Conservation (phyloP, 2,888 invertebrate genomes). For the Euzetes globulus region DNA sequence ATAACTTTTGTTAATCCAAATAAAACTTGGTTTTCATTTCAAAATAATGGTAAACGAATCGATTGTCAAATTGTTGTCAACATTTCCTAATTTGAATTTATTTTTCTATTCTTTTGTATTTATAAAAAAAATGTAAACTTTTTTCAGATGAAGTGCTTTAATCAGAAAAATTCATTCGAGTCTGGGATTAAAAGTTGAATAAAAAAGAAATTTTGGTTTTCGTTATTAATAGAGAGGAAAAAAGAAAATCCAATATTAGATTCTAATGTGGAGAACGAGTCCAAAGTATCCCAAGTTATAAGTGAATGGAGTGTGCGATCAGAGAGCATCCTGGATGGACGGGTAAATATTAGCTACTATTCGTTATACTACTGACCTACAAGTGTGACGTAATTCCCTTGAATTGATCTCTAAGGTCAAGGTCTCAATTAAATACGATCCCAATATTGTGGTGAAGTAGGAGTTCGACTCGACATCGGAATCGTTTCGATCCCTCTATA, state of each 20-base stretch:
- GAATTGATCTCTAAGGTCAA: conserved; percentile 24
- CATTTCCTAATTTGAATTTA: no score
- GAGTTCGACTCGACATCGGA: conserved; percentile 14
- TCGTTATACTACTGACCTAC: conserved; percentile 27
- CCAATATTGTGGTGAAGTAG: conserved; percentile 5
- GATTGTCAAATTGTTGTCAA: background rate
- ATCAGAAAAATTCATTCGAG: no score
- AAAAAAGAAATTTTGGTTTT: background rate
- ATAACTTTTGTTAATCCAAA: no score
- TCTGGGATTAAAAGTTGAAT: background rate
- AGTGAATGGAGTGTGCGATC: background rate
- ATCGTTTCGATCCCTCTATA: background rate
- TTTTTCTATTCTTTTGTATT: no score
- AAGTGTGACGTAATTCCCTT: conserved; percentile 6
- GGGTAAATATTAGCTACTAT: conserved; percentile 10
- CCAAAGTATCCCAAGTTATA: background rate
- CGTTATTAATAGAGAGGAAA: background rate
- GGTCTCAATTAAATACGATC: conserved; percentile 25
- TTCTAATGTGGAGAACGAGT: background rate
- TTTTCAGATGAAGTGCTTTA: no score
- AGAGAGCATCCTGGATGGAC: conserved; percentile 8
- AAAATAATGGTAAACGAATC: no score
- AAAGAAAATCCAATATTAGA: background rate
- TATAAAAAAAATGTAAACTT: no score
- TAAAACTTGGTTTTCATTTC: no score